Evolutionary conservation across 2,888 invertebrate genomes (phyloP), one percentile per base, ranked within the genome.

Genomic region (Orchesellides sinensis): DNA sequence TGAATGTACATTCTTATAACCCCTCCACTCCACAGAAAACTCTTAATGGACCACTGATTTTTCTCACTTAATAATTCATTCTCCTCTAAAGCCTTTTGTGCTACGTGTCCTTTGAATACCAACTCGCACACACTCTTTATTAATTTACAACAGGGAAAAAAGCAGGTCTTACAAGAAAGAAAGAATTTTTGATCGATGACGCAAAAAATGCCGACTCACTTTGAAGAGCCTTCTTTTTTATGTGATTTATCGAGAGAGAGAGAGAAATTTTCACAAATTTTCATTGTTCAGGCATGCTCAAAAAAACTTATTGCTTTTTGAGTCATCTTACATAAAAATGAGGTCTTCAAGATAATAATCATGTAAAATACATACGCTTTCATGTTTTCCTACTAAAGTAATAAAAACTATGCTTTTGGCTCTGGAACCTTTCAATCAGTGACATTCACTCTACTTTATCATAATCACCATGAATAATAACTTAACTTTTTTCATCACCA

Each of bases 391-490:
- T 10, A 32, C 32, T 32, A 10, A 32, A 32, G 32, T 32, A 32
- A 32, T 32, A 32, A 32, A 32, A 6, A 10, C 5, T 32, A 32
- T 6, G 10, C 10, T 10, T 32, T 5, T 10, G 10, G 32, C 35
- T 54, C 54, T 6, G 27, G 27, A 75, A 59, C 52, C 75, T 68
- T 75, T 75, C 75, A 75, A 75, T 75, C 66, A 68, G 66, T 68
- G 59, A 75, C 75, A 66, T 75, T 68, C 56, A 45, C 74, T 73
- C 77, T 32, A 77, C 77, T 78, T 78, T 69, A 78, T 78, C 78
- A 78, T 78, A 78, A 78, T 78, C 78, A 78, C 47, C 56, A 61
- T 78, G 78, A 78, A 78, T 78, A 78, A 78, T 78, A 78, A 78
- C 78, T 78, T 59, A 52, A 68, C 54, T 5, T 65, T 68, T 59